Evolutionary conservation across 2,888 invertebrate genomes (phyloP).

Genomic region (Polydrusus tereticollis): DNA sequence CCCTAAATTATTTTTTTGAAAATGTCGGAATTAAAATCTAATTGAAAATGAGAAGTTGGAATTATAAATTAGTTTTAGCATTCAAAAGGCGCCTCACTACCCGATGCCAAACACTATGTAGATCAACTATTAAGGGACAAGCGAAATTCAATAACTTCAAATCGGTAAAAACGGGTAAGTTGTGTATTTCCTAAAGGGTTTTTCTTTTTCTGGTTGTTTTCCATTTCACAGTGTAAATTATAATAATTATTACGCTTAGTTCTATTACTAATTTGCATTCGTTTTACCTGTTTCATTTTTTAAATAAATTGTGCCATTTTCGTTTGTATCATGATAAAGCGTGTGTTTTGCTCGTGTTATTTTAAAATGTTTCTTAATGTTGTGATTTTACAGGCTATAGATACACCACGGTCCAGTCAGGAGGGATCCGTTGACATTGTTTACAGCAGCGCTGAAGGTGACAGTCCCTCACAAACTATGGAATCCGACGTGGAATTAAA

Average conservation of each 20-base stretch:
- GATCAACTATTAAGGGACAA: background rate
- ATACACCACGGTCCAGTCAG: conserved; percentile 47
- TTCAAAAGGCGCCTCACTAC: background rate
- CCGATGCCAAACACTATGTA: background rate
- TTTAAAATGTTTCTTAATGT: background rate
- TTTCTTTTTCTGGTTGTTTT: background rate
- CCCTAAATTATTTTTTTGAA: no score
- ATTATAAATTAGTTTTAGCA: conserved; percentile 21
- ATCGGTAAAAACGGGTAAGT: conserved; percentile 17
- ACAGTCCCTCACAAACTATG: conserved; percentile 63
- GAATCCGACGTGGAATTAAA: conserved; percentile 67
- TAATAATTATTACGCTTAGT: background rate
- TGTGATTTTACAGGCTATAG: conserved; percentile 23
- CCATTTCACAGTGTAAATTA: background rate
- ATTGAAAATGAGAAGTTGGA: background rate
- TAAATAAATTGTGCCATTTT: conserved; percentile 19
- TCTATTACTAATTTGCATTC: background rate
- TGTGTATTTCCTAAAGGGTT: background rate
- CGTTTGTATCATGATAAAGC: conserved; percentile 35
- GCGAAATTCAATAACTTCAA: conserved; percentile 1
- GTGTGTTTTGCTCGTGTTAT: background rate
- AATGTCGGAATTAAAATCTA: no score
- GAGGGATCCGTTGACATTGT: conserved; percentile 66
- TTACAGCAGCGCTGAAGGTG: conserved; percentile 65
- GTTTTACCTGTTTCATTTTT: background rate